Base-by-base conservation (phyloP, 2,113 vertebrate species). In the Xenopus laevis region DNA sequence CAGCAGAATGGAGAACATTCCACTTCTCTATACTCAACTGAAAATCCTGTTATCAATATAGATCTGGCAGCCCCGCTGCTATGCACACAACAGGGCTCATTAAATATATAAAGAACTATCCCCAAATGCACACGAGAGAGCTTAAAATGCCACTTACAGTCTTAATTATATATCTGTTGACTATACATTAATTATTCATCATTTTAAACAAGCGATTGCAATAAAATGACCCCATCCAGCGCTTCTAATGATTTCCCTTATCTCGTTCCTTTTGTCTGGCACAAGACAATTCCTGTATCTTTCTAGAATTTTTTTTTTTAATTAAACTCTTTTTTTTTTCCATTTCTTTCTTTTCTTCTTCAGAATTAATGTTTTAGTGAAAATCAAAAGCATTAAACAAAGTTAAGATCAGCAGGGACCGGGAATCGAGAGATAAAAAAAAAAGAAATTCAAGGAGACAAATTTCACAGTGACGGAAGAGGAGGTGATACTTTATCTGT, bases 151-250 rank as follows among this genome's bases (percentile, higher is more conserved):
- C 73, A 75, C 46, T 75, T 75, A 75, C 65, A 68, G 73, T 68
- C 66, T 63, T 69, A 75, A 75, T 75, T 68, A 75, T 75, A 62
- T 69, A 69, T 75, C 68, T 75, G 73, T 62, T 53, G 73, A 69
- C 61, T 68, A 53, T 75, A 53, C 58, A 68, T 75, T 68, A 75
- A 75, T 75, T 75, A 75, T 75, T 67, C 46, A 75, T 63, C 50
- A 10, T 33, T 55, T 53, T 68, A 68, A 50, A 69, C 65, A 62
- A 63, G 58, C 18, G 33, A 63, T 21, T 61, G 21, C 8, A 27
- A 33, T 40, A 11, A 65, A 62, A 61, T 46, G 20, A 67, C 45
- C 63, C 33, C 65, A 66, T 40, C 58, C 73, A 27, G 55, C 10
- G 65, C 30, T 10, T 40, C 15, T 69, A 69, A 68, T 62, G 45